Base-by-base conservation (phyloP, 2,113 vertebrate genomes). In the Sinosuthora webbiana region DNA sequence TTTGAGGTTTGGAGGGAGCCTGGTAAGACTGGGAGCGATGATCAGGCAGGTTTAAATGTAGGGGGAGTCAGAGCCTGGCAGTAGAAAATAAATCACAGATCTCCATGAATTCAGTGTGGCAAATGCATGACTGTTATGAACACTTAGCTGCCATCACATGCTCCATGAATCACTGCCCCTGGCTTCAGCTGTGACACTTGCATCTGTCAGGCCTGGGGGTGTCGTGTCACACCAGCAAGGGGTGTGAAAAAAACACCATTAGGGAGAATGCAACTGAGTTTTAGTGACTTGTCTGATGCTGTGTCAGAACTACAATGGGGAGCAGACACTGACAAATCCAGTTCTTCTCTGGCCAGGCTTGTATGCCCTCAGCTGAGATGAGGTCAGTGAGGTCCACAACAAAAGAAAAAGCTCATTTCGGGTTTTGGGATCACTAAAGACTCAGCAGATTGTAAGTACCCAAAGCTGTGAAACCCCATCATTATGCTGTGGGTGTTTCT, bases 261-360 rank as follows among this genome's bases (percentile, higher is more conserved):
- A 35, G 5, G 30, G 15, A 83, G 44, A 44, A 55, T 22, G n/a
- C 16, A 89, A 27, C 27, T 16, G 27, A 27, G 11, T 59, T 59
- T 37, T 27, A 52, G 41, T 18, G 62, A 35, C 57, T 76, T 63
- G 8, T 23, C 47, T 64, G 71, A 24, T 39, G 30, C 16, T 27
- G 5, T 37, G 21, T 49, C 79, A 68, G 64, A 90, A 41, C 31
- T 82, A 39, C 41, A 44, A 5, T 17, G 33, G 44, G 64, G 71
- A 60, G 23, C 0, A 0, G 16, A 35, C 19, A 20, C 12, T 22
- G 57, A 60, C 27, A 93, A 57, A 67, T 55, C 20, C 11, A 35
- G 15, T 35, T 56, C 17, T 65, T 74, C 47, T 79, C 52, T 1
- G 4, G 57, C 19, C 31, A 53, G 42, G 47, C 15, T 70, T 2